phyloP scores from a whole-genome alignment of 2,113 vertebrate genomes.

The Peromyscus leucopus region DNA sequence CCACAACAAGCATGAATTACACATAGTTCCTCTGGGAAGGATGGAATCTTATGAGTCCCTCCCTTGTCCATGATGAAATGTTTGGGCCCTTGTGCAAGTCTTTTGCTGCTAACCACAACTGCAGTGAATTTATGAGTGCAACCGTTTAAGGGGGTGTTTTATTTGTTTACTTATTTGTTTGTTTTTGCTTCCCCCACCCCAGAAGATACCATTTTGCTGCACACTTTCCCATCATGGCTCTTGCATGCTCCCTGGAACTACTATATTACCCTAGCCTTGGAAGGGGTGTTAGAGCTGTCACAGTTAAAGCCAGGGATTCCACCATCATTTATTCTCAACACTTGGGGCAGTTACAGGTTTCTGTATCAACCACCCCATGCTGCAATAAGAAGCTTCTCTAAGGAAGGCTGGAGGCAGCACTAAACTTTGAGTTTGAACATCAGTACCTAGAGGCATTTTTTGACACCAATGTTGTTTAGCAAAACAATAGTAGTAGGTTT shows the following conservation, averaged over 20 bases:
- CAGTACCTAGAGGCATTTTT: background rate
- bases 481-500: background rate
- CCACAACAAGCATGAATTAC: background rate
- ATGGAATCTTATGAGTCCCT: accelerated
- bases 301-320: background rate
- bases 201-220: background rate
- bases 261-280: background rate
- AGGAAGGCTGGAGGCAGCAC: background rate
- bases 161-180: background rate
- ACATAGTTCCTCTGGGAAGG: background rate
- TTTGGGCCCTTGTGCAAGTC: background rate
- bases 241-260: background rate
- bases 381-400: background rate
- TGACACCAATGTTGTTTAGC: background rate
- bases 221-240: too few species aligned
- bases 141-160: background rate
- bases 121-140: background rate
- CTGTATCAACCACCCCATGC: too few species aligned
- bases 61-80: background rate
- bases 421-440: background rate
- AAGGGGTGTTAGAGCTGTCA: background rate
- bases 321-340: background rate
- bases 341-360: background rate
- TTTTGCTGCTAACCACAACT: background rate
- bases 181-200: background rate